Evolutionary conservation across 2,113 vertebrate species (phyloP), one percentile per base, ranked within the genome.

Genomic region (Trichechus manatus): DNA sequence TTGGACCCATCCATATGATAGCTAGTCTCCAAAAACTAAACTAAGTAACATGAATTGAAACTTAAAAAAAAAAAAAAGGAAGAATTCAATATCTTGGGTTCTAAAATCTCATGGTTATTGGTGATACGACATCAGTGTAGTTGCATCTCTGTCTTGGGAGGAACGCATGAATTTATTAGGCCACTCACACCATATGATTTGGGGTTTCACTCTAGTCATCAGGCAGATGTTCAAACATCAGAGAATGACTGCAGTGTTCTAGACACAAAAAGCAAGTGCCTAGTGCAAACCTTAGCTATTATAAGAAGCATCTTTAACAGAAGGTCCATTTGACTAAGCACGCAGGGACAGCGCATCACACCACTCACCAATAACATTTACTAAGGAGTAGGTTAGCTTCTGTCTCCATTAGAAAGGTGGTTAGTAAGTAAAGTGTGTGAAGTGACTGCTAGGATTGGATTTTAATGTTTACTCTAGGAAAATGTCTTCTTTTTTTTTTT

Each of bases 231-330:
- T 91, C 86, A 91, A 61, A 75, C 86, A 79, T 81, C 82, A 81
- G 72, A 97, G 81, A 97, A 96, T 83, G 77, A 33, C 31, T 77
- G 13, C 29, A 72, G 9, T 87, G 92, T 97, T 95, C 42, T 36
- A 44, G 66, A 80, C 36, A 72, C 78, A 89, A 95, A 97, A 93
- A 64, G 53, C 64, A 75, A 97, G 29, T 81, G 70, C 87, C 70
- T 31, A 39, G 27, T 47, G 19, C 74, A 88, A 20, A 8, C 72
- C n/a, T 93, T 39, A 59, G 29, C 75, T 92, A n/a, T 88, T 86
- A 3, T 63, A 70, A 91, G 81, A 88, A 90, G 36, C 53, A 84
- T 59, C 50, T 89, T 90, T 25, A 66, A 72, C 53, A 94, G 70
- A 92, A 96, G 93, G 63, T 59, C 19, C 11, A 1, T 77, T 87